phyloP scores from a whole-genome alignment of 2,113 vertebrate genomes.

The Xyliphius kryptos region DNA sequence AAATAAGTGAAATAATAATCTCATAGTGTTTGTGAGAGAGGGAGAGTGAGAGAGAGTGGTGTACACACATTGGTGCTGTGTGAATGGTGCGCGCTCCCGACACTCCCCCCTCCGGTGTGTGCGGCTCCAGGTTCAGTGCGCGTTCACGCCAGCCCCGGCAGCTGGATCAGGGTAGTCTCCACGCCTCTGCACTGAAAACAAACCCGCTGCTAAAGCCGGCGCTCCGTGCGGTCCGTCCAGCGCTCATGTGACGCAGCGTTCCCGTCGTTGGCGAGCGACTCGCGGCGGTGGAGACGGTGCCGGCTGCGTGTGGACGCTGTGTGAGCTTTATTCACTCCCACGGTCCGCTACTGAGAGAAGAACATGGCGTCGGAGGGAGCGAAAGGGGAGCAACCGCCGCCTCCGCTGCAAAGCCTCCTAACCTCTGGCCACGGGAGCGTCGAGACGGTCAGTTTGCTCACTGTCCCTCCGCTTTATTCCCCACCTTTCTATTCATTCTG shows the following conservation, averaged over 20 bases:
- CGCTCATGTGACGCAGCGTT: not conserved
- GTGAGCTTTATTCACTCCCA: slow-evolving; percentile 51
- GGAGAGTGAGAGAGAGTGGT: not conserved
- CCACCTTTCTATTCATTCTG: not conserved
- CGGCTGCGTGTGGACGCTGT: slow-evolving; percentile 54
- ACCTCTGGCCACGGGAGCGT: slow-evolving; percentile 61
- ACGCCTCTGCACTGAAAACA: slow-evolving; percentile 41
- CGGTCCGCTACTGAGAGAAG: slow-evolving; percentile 68
- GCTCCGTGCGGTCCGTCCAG: not conserved
- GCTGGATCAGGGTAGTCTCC: slow-evolving; percentile 51
- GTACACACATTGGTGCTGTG: not conserved
- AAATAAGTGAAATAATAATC: too few species aligned
- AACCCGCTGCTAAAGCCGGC: slow-evolving; percentile 14
- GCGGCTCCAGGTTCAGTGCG: slow-evolving; percentile 34
- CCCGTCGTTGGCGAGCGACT: slow-evolving; percentile 28
- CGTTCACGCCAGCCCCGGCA: slow-evolving; percentile 39
- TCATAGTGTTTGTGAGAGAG: too few species aligned
- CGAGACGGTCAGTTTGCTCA: slow-evolving; percentile 61
- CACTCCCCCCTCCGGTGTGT: slow-evolving; percentile 32
- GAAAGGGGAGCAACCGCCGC: slow-evolving; percentile 67
- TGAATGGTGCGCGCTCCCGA: slow-evolving; percentile 47
- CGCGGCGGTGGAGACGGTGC: slow-evolving; percentile 57
- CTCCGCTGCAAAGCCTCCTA: slow-evolving; percentile 62
- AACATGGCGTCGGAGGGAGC: slow-evolving; percentile 72
- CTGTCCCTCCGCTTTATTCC: not conserved